Evolutionary conservation across 2,797 vertebrate genomes (phyloP).

Genomic region (Micromesistius poutassou): DNA sequence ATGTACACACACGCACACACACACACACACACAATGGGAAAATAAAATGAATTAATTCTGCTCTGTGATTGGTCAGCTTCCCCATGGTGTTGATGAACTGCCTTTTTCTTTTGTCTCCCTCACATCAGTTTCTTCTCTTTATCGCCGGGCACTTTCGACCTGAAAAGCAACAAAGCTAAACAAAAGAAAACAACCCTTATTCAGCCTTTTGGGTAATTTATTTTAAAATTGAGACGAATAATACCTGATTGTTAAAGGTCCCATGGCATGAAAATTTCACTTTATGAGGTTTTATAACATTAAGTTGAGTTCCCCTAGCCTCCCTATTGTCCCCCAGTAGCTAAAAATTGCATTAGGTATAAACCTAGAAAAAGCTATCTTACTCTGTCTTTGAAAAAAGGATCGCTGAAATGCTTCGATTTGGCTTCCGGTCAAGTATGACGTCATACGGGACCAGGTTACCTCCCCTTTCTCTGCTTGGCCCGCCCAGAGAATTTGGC

Average conservation of each 20-base stretch:
- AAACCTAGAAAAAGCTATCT: no score
- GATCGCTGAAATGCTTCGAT: no score
- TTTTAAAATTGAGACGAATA: not conserved
- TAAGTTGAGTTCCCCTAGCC: no score
- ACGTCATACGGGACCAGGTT: no score
- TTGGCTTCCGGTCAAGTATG: no score
- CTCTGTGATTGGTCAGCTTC: conserved; percentile 30
- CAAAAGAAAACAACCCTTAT: not conserved
- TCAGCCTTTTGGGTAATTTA: not conserved
- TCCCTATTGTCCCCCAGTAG: no score
- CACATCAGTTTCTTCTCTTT: not conserved
- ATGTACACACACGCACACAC: conserved; percentile 2
- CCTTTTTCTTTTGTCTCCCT: not conserved
- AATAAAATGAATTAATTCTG: not conserved
- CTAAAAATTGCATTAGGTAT: no score
- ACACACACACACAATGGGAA: not conserved
- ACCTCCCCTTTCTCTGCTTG: no score
- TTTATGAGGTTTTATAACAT: no score
- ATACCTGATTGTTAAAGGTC: not conserved
- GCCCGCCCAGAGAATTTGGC: no score
- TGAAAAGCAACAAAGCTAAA: not conserved
- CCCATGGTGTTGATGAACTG: not conserved
- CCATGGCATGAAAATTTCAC: no score
- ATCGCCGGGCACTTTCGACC: not conserved
- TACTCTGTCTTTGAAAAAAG: no score